Evolutionary conservation across 2,888 invertebrate genomes (phyloP).

Genomic region (Hetaerina titia): DNA sequence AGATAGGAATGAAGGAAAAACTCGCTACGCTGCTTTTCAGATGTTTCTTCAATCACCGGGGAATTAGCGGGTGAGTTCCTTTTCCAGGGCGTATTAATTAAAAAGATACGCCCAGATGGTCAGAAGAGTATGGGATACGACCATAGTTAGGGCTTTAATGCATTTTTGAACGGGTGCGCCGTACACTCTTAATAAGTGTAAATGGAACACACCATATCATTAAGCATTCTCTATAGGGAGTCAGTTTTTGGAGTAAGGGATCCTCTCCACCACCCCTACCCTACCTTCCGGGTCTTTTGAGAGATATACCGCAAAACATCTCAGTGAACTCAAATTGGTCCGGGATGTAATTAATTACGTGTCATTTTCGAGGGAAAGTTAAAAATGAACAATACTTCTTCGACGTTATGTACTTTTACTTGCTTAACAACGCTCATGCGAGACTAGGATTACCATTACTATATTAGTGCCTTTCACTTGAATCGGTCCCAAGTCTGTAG

Average conservation of each 20-base stretch:
- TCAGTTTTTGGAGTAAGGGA: neutral
- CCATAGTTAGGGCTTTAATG: neutral
- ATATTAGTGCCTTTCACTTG: neutral
- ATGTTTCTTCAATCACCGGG: slow-evolving; percentile 38
- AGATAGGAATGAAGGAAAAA: neutral
- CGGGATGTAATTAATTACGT: slow-evolving; percentile 17
- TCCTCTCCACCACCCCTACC: neutral
- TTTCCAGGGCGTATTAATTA: slow-evolving; percentile 48
- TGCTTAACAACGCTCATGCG: neutral
- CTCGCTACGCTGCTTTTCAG: neutral
- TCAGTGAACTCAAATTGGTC: neutral
- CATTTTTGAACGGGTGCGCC: slow-evolving; percentile 14
- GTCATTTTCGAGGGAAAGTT: neutral
- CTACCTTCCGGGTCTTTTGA: neutral
- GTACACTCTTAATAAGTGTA: slow-evolving; percentile 31
- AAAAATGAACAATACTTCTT: neutral
- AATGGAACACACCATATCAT: slow-evolving; percentile 31
- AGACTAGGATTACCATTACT: neutral
- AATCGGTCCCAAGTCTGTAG: neutral
- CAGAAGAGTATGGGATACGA: neutral
- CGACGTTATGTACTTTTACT: neutral
- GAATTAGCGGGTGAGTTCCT: slow-evolving; percentile 7
- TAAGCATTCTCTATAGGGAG: slow-evolving; percentile 36
- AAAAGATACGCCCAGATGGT: slow-evolving; percentile 20
- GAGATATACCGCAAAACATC: neutral